Evolutionary conservation across 2,888 invertebrate genomes (phyloP), one percentile per base, ranked within the genome.

Genomic region (Endomychus coccineus): DNA sequence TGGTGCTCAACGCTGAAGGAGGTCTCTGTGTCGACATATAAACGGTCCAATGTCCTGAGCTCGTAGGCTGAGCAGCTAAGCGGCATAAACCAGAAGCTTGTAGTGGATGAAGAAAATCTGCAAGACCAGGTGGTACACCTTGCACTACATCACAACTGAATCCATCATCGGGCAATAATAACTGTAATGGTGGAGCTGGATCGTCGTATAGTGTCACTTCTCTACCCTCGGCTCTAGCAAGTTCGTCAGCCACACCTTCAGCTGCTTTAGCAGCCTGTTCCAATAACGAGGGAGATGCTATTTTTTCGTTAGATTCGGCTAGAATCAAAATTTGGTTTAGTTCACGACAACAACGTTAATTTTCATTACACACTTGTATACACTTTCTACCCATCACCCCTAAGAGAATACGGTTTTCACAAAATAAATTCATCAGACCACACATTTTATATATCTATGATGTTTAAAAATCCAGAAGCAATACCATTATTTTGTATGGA

Each of bases 41-140:
- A 40, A 96, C 94, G 3, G 91, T 94, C 96, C 96, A 97, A 51
- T 83, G 78, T 16, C 96, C 96, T 45, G 83, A 79, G 50, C 92
- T 89, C 34, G 85, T 85, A 24, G 88, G 87, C 67, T 95, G 94
- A 5, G 87, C 82, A 10, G 90, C 87, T 59, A 96, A 73, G 2
- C 92, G 77, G 60, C 95, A 95, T 51, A 95, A 74, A 5, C 89
- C 90, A 16, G 84, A 83, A 31, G 80, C 78, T 62, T 87, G 86
- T 19, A 91, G 68, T 0, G 88, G 88, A 44, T 82, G 80, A 21
- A 91, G 68, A 59, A 91, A 91, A 65, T 91, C 90, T 0, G 87
- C 83, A 24, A 94, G 70, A 0, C 91, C 94, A 1, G 94, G 91
- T 17, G 96, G 96, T 39, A 97, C 86, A 27, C 95, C 95, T 42